These are phyloP conservation scores for Falco columbarius DNA, from an alignment of 2,797 vertebrate species.

Conservation along the genomic window DNA sequence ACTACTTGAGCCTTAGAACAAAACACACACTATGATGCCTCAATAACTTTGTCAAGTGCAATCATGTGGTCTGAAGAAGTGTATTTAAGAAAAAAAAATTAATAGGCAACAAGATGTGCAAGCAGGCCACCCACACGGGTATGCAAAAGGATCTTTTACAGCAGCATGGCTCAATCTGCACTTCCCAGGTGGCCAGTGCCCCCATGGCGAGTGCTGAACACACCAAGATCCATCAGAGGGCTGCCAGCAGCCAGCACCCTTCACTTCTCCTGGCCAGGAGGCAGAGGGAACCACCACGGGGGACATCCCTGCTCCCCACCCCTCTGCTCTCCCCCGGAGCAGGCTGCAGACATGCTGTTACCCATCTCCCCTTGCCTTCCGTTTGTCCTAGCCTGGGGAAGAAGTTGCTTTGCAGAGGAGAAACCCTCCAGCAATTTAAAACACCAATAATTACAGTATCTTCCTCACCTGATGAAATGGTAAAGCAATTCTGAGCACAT, in stretches of 20 bases:
- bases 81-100: background rate
- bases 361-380: background rate
- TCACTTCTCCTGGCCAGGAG: fast-evolving
- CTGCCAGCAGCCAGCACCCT: fast-evolving
- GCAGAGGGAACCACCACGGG: background rate
- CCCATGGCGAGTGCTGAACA: background rate
- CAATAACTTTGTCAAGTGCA: background rate
- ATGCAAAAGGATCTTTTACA: background rate
- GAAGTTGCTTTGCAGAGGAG: background rate
- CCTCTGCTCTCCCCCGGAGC: background rate
- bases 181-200: background rate
- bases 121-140: background rate
- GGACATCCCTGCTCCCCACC: background rate
- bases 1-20: background rate
- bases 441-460: background rate
- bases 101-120: background rate
- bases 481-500: background rate
- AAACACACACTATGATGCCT: background rate
- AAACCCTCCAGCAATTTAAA: background rate
- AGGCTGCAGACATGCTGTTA: background rate
- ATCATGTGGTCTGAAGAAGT: background rate
- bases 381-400: background rate
- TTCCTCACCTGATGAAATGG: background rate
- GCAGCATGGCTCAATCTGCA: background rate
- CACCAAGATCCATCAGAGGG: background rate